Evolutionary conservation across 1,140 invertebrate genomes (phyloP), one percentile per base, ranked within the genome.

Genomic region (Heterodera carotae): DNA sequence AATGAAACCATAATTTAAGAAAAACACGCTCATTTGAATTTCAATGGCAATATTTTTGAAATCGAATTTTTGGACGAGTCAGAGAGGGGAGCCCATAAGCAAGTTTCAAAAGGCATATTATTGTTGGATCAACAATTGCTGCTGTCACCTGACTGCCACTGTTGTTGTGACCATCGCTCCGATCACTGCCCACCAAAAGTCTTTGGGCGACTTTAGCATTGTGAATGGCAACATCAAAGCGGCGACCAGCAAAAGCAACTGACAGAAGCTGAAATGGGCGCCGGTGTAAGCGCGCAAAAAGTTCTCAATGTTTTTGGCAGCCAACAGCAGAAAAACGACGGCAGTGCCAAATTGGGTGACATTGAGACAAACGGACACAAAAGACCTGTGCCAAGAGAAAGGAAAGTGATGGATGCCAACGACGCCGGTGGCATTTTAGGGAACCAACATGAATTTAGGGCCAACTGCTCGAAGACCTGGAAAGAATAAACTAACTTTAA

Each of bases 131-230:
- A n/a, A n/a, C n/a, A n/a, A 0, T 7, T 22, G 60, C 62, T 5
- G 8, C 33, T n/a, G n/a, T 27, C 27, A 72, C 48, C 66, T 73
- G 10, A 84, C 83, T 10, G 85, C 84, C 25, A 87, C 76, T 12
- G 78, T 69, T n/a, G 85, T 86, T 3, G 85, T 84, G 22, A 86
- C 76, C 86, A 87, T 86, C 22, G 85, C 85, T 12, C 82, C 82
- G 29, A 86, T 83, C 15, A 87, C 82, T 62, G 83, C 84, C 64
- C 79, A 81, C 92, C 91, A 91, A 86, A 92, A 92, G 81, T 93
- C 92, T 85, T 92, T 92, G 2, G 93, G 92, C 18, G 92, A 91
- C 43, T 92, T 92, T 0, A 92, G 89, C 89, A 92, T 92, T 81
- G 91, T 91, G 0, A 92, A 85, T 0, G 92, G 92, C 5, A 90